Percentiles rank a stretch among this genome's conserved stretches.
Evolutionary conservation across 1,140 invertebrate species (phyloP).

Genomic region (Dendroctonus ponderosae): DNA sequence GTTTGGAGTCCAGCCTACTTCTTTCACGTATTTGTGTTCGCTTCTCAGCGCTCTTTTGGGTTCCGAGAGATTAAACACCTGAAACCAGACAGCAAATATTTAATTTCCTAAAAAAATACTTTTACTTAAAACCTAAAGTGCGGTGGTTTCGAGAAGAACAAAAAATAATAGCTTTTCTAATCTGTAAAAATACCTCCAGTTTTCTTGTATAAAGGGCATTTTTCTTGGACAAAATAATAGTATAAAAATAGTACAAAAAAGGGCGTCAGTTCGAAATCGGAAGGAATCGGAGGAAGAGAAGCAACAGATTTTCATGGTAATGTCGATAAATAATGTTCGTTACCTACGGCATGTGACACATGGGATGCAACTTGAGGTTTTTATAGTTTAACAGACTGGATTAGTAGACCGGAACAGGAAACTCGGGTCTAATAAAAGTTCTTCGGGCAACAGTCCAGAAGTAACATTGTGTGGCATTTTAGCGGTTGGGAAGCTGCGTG

Average conservation of each 20-base stretch:
- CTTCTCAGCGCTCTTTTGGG: constrained; percentile 56
- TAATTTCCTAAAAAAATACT: neutral
- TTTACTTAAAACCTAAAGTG: neutral
- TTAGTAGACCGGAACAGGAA: neutral
- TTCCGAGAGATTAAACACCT: constrained; percentile 86
- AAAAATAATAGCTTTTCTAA: too few species aligned
- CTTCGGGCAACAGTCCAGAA: neutral
- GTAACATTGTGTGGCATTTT: neutral
- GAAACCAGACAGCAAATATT: constrained; percentile 46
- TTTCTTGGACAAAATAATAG: too few species aligned
- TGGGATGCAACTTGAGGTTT: too few species aligned
- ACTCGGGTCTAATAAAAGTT: constrained; percentile 1
- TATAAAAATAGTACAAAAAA: too few species aligned
- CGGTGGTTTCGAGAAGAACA: neutral
- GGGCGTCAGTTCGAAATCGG: too few species aligned
- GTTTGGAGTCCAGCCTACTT: constrained; percentile 82
- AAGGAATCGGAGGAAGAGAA: too few species aligned
- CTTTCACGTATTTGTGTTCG: constrained; percentile 66
- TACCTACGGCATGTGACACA: too few species aligned
- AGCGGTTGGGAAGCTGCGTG: neutral
- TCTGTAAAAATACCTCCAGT: too few species aligned
- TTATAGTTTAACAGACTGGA: neutral
- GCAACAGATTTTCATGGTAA: too few species aligned
- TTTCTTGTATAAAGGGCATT: too few species aligned
- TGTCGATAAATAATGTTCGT: too few species aligned